These are phyloP conservation scores for Trichogramma evanescens DNA, from an alignment of 2,888 invertebrate genomes.

Conservation along the genomic window DNA sequence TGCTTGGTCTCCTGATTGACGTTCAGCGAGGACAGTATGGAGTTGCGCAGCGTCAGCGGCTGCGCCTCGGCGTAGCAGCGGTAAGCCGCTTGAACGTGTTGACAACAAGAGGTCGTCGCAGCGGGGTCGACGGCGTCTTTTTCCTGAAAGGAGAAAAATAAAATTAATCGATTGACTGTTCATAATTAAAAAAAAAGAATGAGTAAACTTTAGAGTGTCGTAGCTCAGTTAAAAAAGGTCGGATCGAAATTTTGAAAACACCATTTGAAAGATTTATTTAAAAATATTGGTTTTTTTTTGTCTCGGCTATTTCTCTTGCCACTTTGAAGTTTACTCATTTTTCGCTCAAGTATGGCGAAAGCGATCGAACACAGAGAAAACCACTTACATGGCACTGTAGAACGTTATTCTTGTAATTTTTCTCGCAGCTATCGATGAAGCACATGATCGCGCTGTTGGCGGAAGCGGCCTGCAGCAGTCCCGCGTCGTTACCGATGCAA, in stretches of 20 bases:
- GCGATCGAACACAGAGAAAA: no score
- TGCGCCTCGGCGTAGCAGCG: slow-evolving; percentile 57
- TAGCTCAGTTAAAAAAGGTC: no score
- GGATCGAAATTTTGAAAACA: no score
- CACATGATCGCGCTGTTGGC: slow-evolving; percentile 47
- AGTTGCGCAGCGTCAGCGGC: slow-evolving; percentile 56
- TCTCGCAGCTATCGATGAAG: slow-evolving; percentile 55
- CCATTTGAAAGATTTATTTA: not conserved
- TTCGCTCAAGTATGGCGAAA: no score
- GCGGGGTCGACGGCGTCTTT: slow-evolving; percentile 31
- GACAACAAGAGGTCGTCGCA: slow-evolving; percentile 45
- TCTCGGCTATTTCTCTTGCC: no score
- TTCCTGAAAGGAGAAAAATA: slow-evolving; percentile 32
- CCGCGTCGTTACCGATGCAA: slow-evolving; percentile 30
- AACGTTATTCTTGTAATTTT: slow-evolving; percentile 52
- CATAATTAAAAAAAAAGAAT: not conserved
- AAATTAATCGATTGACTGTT: not conserved
- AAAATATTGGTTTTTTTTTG: no score
- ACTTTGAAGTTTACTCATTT: no score
- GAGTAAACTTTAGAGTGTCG: no score
- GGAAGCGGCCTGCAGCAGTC: slow-evolving; percentile 59
- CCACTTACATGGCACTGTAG: slow-evolving; percentile 51
- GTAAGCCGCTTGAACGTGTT: slow-evolving; percentile 60
- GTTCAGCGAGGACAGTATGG: slow-evolving; percentile 55
- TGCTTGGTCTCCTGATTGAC: slow-evolving; percentile 56